Evolutionary conservation across 2,888 invertebrate species (phyloP).

Genomic region (Merodon equestris): DNA sequence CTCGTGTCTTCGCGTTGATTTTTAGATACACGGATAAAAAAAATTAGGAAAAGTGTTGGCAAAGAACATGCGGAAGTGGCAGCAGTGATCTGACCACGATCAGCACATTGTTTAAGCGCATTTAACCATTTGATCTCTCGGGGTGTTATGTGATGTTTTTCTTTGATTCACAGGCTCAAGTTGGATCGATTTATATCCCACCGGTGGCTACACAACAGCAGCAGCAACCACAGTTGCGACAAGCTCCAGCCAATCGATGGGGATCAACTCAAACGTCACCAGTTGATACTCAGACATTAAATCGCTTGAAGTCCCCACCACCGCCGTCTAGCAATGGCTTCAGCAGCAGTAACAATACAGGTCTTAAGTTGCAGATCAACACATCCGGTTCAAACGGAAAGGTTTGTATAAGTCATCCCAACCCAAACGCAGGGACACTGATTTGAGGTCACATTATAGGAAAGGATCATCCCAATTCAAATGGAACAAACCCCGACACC

Average conservation of each 20-base stretch:
- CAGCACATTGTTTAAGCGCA: not conserved
- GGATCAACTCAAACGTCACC: slow-evolving; percentile 74
- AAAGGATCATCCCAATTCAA: slow-evolving; percentile 78
- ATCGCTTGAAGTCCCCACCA: slow-evolving; percentile 72
- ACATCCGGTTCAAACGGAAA: slow-evolving; percentile 57
- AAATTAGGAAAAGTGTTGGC: slow-evolving; percentile 22
- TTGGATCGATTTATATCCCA: slow-evolving; percentile 81
- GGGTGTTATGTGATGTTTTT: slow-evolving; percentile 2
- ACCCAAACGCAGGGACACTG: too few species aligned
- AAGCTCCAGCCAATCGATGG: slow-evolving; percentile 75
- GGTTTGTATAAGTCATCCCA: slow-evolving; percentile 36
- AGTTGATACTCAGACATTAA: slow-evolving; percentile 75
- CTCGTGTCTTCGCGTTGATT: not conserved
- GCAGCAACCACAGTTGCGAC: slow-evolving; percentile 77
- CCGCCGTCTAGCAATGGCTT: slow-evolving; percentile 80
- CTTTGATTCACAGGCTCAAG: slow-evolving; percentile 73
- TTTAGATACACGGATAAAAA: too few species aligned
- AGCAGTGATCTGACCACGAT: not conserved
- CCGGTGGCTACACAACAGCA: slow-evolving; percentile 79
- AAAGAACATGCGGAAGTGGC: slow-evolving; percentile 45
- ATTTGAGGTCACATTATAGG: slow-evolving; percentile 70
- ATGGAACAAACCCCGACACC: slow-evolving; percentile 76
- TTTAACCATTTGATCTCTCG: not conserved
- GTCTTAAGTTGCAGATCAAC: slow-evolving; percentile 75
- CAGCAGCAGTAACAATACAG: slow-evolving; percentile 67